phyloP scores from a whole-genome alignment of 2,113 vertebrate species.

The Cyprinodon tularosa region DNA sequence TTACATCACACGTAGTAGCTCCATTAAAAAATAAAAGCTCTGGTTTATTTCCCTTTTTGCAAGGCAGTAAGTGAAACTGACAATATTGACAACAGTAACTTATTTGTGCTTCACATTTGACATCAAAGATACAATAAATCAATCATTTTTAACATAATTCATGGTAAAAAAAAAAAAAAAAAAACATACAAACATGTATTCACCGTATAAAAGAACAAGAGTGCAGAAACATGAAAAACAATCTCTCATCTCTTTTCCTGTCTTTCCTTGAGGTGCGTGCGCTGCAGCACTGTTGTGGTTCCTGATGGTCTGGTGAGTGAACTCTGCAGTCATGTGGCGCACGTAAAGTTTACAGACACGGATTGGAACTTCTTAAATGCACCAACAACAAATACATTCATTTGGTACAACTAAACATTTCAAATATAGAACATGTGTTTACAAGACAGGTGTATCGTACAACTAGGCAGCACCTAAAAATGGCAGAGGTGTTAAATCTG shows the following conservation, averaged over 20 bases:
- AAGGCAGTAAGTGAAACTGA: neutral
- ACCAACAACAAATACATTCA: constrained; percentile 60
- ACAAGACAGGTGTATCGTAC: neutral
- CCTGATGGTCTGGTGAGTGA: neutral
- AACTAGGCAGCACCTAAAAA: constrained; percentile 10
- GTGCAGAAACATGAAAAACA: constrained; percentile 31
- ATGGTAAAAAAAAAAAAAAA: neutral
- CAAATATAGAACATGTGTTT: constrained; percentile 20
- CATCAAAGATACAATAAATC: constrained; percentile 4
- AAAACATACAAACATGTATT: neutral
- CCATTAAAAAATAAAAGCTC: neutral
- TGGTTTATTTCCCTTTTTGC: neutral
- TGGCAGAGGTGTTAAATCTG: neutral
- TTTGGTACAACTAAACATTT: constrained; percentile 16
- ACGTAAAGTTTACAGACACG: constrained; percentile 17
- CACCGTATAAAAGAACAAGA: neutral
- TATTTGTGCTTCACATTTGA: constrained; percentile 3
- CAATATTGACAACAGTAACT: constrained; percentile 1
- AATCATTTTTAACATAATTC: constrained; percentile 12
- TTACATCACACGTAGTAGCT: neutral
- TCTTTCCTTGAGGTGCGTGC: constrained; percentile 6
- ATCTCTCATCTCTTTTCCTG: constrained; percentile 3
- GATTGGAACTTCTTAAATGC: constrained; percentile 13
- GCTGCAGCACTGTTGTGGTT: neutral
- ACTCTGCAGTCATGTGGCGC: neutral